phyloP scores from a whole-genome alignment of 2,113 vertebrate genomes.

The Semicossyphus pulcher region DNA sequence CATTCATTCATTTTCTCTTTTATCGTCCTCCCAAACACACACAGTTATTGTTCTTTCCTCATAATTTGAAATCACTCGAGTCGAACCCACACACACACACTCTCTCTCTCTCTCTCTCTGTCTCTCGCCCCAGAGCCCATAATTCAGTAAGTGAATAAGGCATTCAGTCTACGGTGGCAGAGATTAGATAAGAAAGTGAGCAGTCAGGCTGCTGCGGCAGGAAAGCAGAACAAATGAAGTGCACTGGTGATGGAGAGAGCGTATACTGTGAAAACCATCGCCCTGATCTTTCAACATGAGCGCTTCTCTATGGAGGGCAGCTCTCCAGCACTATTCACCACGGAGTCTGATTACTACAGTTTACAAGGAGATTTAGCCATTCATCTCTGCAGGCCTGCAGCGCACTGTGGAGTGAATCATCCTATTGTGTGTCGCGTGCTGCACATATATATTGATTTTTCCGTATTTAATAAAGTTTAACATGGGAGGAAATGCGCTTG shows the following conservation, averaged over 20 bases:
- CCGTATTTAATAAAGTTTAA: not conserved
- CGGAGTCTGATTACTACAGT: conserved; percentile 64
- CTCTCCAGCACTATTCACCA: conserved; percentile 60
- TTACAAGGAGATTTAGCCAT: conserved; percentile 71
- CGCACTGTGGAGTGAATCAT: conserved; percentile 27
- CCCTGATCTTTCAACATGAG: conserved; percentile 74
- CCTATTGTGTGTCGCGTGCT: conserved; percentile 19
- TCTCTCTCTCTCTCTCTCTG: conserved; percentile 18
- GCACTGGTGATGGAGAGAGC: conserved; percentile 66
- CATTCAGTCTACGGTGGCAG: conserved; percentile 59
- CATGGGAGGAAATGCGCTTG: conserved; percentile 9
- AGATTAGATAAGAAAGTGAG: conserved; percentile 78
- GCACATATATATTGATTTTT: conserved; percentile 8
- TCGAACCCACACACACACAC: conserved; percentile 37
- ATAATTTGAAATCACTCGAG: conserved; percentile 69
- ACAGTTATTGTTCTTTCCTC: conserved; percentile 61
- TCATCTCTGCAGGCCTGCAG: conserved; percentile 53
- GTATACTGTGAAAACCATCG: conserved; percentile 68
- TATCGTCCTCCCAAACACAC: conserved; percentile 43
- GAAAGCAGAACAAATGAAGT: conserved; percentile 78
- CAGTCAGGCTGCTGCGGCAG: conserved; percentile 65
- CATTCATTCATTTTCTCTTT: conserved; percentile 58
- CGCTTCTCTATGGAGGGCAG: conserved; percentile 54
- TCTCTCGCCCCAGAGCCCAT: conserved; percentile 43
- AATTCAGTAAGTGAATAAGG: conserved; percentile 77